A percentile compares a stretch with the other conserved stretches of the same genome.
Evolutionary conservation across 2,113 vertebrate species (phyloP).

Genomic region (Solea solea): DNA sequence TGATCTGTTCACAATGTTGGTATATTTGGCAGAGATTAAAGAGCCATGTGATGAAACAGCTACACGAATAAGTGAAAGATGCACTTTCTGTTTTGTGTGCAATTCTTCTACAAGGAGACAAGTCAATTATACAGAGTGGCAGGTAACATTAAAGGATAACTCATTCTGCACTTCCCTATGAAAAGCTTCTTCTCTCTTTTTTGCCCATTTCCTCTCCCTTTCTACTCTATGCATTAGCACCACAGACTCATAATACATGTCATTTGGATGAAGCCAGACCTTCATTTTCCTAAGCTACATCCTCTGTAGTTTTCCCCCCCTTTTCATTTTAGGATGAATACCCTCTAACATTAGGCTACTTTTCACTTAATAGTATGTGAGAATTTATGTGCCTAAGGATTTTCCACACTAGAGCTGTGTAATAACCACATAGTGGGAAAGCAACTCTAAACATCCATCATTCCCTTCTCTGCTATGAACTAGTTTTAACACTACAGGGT

Average conservation of each 20-base stretch:
- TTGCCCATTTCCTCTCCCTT: not conserved
- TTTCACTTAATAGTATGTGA: conserved; percentile 60
- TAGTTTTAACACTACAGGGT: conserved; percentile 61
- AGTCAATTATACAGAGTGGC: conserved; percentile 10
- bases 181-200: not conserved
- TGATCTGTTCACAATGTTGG: conserved; percentile 52
- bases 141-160: conserved; percentile 49
- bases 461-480: conserved; percentile 49
- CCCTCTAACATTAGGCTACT: conserved; percentile 41
- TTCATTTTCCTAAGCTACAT: conserved; percentile 29
- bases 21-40: conserved; percentile 76
- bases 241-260: conserved; percentile 15
- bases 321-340: conserved; percentile 52
- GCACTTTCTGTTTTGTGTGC: conserved; percentile 39
- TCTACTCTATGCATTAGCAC: not conserved
- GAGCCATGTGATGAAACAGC: conserved; percentile 64
- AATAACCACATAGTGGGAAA: conserved; percentile 55
- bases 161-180: conserved; percentile 25
- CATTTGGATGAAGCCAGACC: conserved; percentile 28
- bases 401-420: conserved; percentile 35
- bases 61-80: conserved; percentile 63
- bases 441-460: conserved; percentile 56
- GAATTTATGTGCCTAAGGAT: conserved; percentile 49
- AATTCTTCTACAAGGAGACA: conserved; percentile 39
- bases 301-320: conserved; percentile 11